Base-by-base conservation (phyloP, 2,113 vertebrate species). In the Mugil cephalus region DNA sequence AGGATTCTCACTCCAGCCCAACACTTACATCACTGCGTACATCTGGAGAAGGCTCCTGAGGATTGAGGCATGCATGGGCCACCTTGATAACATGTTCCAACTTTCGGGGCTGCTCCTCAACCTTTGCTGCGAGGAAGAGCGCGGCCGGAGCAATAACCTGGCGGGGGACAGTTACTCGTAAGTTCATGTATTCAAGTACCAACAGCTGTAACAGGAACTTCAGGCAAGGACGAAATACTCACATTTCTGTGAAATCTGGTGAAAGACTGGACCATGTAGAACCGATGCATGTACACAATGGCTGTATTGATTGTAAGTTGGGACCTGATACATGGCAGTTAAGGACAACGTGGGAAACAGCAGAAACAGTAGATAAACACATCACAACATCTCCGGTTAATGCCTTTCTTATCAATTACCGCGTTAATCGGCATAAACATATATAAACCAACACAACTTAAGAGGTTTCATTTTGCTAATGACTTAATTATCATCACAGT, bases 201-300 rank as follows among this genome's bases (percentile, higher is more conserved):
- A 4, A 18, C 1, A 19, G 14, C 1, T 36, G 10, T 11, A 48
- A 8, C 2, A 1, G 7, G 4, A 5, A 11, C 9, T 12, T 19
- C 0, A 18, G 6, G 4, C 10, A 14, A 7, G 4, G 1, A 17
- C 10, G 30, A 35, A 7, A 19, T 39, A 96, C 97, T 96, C 90
- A 98, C 97, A 21, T 97, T 97, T 83, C 96, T 91, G 89, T 97
- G 96, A 74, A 99, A 98, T 77, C 96, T 95, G 46, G 95, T 98
- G 86, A 99, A 99, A 4, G 97, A 97, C 86, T 99, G 97, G 84
- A 98, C 94, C 97, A 99, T 99, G 87, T 98, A 99, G 91, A 99
- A 99, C 3, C 97, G 96, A 81, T 98, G 97, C 97, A 99, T 97
- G 85, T 99, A 99, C 47, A 98, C 97, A 40, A 99, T 99, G 66